Base-by-base conservation (phyloP, 1,140 invertebrate species). In the Diabrotica undecimpunctata region DNA sequence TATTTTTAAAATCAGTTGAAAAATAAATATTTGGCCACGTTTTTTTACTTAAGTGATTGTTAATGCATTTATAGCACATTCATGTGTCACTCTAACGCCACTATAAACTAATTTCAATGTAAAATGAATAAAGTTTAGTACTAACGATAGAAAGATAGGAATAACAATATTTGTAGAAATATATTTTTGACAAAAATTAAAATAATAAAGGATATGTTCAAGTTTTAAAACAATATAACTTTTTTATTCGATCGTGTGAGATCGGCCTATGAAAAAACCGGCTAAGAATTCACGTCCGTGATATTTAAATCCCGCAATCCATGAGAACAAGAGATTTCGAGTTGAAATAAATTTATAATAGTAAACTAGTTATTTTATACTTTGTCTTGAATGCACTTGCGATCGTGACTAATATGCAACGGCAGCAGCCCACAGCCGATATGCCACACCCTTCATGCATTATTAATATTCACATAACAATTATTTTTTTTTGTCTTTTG, bases 341-440 rank as follows among this genome's bases (percentile, higher is more conserved):
- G 41, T 46, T 46, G 41, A 46, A 46, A 46, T 46, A 46, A 46
- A 46, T 46, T n/a, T 46, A 46, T 46, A 46, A 46, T 46, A 46
- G 41, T 46, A 46, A 46, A 46, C 41, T 46, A 46, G 41, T 46
- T 46, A 46, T 46, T 46, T 46, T 6, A 46, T 46, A 46, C 41
- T 46, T 46, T 25, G 25, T 25, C 25, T 25, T 4, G 25, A 25
- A 25, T 25, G 25, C 25, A 25, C 25, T 46, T 46, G 41, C 8
- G n/a, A n/a, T 46, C 41, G 41, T 46, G 41, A 46, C 41, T 46
- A 46, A 46, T 46, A 46, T 46, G 41, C n/a, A 46, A 46, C 41
- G 41, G 41, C 41, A 46, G 41, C 8, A 46, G n/a, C 41, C 41
- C 41, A 46, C 41, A 46, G 41, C n/a, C 25, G 41, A 8, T 46